Evolutionary conservation across 1,140 invertebrate species (phyloP), one percentile per base, ranked within the genome.

Genomic region (Galleria mellonella): DNA sequence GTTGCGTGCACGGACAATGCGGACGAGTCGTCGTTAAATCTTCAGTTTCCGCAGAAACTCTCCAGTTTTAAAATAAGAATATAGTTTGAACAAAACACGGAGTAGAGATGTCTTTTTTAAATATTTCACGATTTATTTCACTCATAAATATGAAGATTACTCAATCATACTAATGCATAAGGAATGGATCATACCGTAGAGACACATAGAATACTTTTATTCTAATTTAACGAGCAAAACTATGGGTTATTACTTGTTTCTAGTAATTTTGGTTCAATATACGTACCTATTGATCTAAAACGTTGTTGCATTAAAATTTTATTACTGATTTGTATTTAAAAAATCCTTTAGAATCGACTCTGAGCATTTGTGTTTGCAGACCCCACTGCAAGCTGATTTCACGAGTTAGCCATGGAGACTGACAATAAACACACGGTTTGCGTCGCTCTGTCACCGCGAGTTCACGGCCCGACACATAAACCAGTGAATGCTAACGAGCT

Each of bases 401-500:
- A 77, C 77, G 69, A 54, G 60, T 84, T 83, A 79, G 76, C 54
- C 62, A 83, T 78, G 78, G 60, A 32, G 58, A 81, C 78, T 84
- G 78, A 79, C 76, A 84, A 83, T 82, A 73, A 58, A 54, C 30
- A 42, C 62, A 51, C 58, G 48, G 56, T 72, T 72, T 72, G 70
- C 59, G 50, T 54, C 54, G 51, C 51, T 54, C 61, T 79, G 76
- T 78, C 77, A 73, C 72, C 55, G 17, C 17, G 52, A 61, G 72
- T 77, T 70, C 73, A 72, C 60, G 62, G 65, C 53, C 52, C 50
- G 59, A 35, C 32, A 23, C 38, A 47, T 40, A 36, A 47, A 41
- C 39, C 32, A 10, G n/a, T 12, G 2, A 23, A 23, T 4, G 8
- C 15, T 23, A 37, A 17, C 14, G 9, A 17, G 35, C 35, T 31